phyloP scores from a whole-genome alignment of 2,113 vertebrate species.

The Pseudorasbora parva region DNA sequence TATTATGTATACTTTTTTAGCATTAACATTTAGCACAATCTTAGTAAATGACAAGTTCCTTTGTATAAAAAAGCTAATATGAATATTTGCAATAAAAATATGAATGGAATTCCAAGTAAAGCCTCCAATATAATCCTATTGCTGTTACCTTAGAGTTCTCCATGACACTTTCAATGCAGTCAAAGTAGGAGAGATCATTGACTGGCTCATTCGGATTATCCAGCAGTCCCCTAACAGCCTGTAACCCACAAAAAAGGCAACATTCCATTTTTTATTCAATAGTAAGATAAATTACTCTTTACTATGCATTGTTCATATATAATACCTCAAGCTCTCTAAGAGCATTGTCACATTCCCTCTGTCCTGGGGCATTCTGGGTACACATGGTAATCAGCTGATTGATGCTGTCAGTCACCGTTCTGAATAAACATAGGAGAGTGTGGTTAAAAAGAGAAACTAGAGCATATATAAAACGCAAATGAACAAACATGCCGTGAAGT shows the following conservation, averaged over 20 bases:
- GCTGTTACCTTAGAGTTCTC: slow-evolving; percentile 93
- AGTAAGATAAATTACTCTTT: background rate
- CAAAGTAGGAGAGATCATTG: slow-evolving; percentile 95
- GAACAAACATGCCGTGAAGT: slow-evolving; percentile 45
- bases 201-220: slow-evolving; percentile 94
- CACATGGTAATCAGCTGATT: slow-evolving; percentile 96
- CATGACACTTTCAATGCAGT: slow-evolving; percentile 98
- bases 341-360: slow-evolving; percentile 97
- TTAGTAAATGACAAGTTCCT: too few relatives aligned
- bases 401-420: slow-evolving; percentile 97
- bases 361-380: slow-evolving; percentile 94
- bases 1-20: too few relatives aligned
- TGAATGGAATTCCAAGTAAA: background rate
- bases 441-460: slow-evolving; percentile 53
- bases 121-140: background rate
- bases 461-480: background rate
- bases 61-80: too few relatives aligned
- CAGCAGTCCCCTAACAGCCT: slow-evolving; percentile 90
- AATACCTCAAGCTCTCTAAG: slow-evolving; percentile 92
- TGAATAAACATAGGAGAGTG: slow-evolving; percentile 61
- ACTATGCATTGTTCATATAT: background rate
- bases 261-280: background rate
- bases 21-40: too few relatives aligned
- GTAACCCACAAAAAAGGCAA: slow-evolving; percentile 19
- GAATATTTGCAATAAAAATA: background rate